Evolutionary conservation across 2,113 vertebrate genomes (phyloP), one percentile per base, ranked within the genome.

Genomic region (Pterophyllum scalare): DNA sequence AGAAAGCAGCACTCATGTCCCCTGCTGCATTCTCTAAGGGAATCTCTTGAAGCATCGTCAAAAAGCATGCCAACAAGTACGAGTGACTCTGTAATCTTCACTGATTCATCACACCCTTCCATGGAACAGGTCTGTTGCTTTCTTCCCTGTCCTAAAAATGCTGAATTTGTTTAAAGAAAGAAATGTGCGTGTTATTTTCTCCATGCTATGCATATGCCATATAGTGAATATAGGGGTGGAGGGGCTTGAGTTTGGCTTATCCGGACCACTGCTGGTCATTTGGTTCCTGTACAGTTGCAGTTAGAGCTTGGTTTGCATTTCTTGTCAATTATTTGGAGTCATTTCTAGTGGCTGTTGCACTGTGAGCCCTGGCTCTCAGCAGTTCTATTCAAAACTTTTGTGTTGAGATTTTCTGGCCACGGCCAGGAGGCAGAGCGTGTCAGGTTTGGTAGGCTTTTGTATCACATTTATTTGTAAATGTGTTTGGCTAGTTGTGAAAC

Each of bases 111-210:
- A 1, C 35, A 9, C 10, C 31, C 60, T 79, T 49, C 65, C 2
- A 62, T 57, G 13, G 17, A 49, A 56, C 77, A 84, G 89, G 93
- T 94, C 7, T 54, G 79, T 85, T 15, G 9, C 22, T 33, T 61
- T 20, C 5, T 49, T 7, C 7, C 19, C 1, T 35, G 13, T 28
- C 17, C 28, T 15, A 72, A 13, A 22, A 28, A 76, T 5, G 6
- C 28, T 0, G 28, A 61, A 40, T 64, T 64, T 40, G 61, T 64
- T 64, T 1, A 64, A 64, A 64, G 7, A 64, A 40, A 64, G 20
- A 64, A 40, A 64, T 40, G 1, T 7, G 33, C 1, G 40, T 7
- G n/a, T 64, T 64, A 40, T 64, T 40, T 0, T 64, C 6, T 40
- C 33, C 5, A 40, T 5, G 1, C 20, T 40, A 64, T 40, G 33